Evolutionary conservation across 2,888 invertebrate genomes (phyloP), one percentile per base, ranked within the genome.

Genomic region (Melieria omissa): DNA sequence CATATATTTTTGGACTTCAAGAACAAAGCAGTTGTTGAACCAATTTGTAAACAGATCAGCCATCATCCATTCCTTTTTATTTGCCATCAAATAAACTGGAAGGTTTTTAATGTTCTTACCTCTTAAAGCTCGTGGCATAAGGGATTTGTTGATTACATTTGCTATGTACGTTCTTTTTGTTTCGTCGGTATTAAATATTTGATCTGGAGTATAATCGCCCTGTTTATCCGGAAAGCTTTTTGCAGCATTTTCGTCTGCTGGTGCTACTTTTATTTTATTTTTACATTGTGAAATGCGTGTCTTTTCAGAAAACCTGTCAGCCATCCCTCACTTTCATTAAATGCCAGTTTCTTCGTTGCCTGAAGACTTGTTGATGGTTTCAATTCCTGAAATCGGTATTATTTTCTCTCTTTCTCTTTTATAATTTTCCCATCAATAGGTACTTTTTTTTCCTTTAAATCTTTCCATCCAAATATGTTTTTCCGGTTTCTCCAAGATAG

Each of bases 51-150:
- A 29, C 29, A 29, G 29, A 29, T 29, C 29, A 29, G 29, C 29
- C 29, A 3, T 29, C 29, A 4, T 49, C 49, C 49, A 49, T 49
- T 4, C 49, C 49, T 49, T 49, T 49, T 49, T 49, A 49, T 49
- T 49, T n/a, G 49, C 49, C 49, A n/a, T 49, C 49, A 49, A 49
- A 49, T 49, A 4, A 12, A 49, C 49, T 49, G 49, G 49, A 49
- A 4, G 49, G 49, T 49, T 9, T 49, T 49, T 49, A 49, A 49
- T 49, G 49, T 49, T 49, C 29, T 29, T 1, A 29, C 2, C 1
- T 61, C 75, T 83, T 29, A 81, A 66, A 65, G 79, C 77, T 61
- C 78, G 75, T 67, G 81, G 84, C 74, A 80, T 78, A 16, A 16
- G 16, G 16, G 16, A 16, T 49, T 72, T 74, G 74, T 85, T 80